phyloP scores from a whole-genome alignment of 2,888 invertebrate genomes.

The Allacma fusca region DNA sequence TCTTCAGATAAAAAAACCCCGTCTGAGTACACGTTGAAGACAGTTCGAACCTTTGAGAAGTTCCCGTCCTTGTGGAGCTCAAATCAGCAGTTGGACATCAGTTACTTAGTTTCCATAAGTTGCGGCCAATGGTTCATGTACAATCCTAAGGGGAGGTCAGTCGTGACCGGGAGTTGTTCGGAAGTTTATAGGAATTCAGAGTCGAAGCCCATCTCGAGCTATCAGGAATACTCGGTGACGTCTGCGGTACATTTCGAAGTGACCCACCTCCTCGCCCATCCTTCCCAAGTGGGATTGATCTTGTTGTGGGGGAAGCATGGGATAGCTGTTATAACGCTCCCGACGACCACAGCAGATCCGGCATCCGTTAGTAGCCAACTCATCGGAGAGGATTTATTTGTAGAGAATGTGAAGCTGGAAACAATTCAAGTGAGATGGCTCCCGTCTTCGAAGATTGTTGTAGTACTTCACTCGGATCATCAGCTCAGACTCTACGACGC shows the following conservation, averaged over 20 bases:
- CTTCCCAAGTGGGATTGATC: slow-evolving; percentile 17
- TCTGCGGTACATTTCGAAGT: slow-evolving; percentile 32
- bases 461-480: slow-evolving; percentile 35
- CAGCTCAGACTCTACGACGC: slow-evolving; percentile 29
- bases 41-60: slow-evolving; percentile 37
- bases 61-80: slow-evolving; percentile 21
- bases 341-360: not conserved
- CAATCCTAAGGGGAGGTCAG: slow-evolving; percentile 16
- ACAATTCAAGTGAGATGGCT: slow-evolving; percentile 53
- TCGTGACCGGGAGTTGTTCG: not conserved
- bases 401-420: slow-evolving; percentile 51
- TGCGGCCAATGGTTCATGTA: slow-evolving; percentile 37
- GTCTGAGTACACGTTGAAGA: slow-evolving; percentile 35
- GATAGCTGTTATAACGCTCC: slow-evolving; percentile 46
- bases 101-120: slow-evolving; percentile 33
- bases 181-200: not conserved
- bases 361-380: not conserved
- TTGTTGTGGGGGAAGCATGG: slow-evolving; percentile 53
- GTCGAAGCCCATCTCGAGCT: not conserved
- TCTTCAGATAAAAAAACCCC: slow-evolving; percentile 27
- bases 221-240: slow-evolving; percentile 26
- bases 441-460: slow-evolving; percentile 21
- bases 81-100: slow-evolving; percentile 25
- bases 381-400: slow-evolving; percentile 50
- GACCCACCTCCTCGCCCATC: slow-evolving; percentile 31